Conservation (phyloP, 2,113 vertebrate species). For the Stercorarius parasiticus region DNA sequence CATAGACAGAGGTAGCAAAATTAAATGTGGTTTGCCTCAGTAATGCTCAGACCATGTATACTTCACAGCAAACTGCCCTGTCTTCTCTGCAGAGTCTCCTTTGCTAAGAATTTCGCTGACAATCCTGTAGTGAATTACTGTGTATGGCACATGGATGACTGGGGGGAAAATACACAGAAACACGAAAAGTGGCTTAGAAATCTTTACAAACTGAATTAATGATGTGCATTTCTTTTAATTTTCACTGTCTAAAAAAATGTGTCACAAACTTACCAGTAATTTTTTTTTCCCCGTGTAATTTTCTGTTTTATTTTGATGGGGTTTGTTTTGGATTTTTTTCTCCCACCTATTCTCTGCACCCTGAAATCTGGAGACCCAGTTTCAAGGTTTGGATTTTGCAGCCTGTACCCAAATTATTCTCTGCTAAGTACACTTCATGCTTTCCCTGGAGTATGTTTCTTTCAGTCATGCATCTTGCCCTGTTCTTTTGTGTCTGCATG, state of each 20-base stretch:
- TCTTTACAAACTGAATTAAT: neutral
- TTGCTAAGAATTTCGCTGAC: neutral
- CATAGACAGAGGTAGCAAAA: neutral
- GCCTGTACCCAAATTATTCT: neutral
- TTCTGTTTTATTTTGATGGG: neutral
- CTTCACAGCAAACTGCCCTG: neutral
- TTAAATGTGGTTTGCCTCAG: neutral
- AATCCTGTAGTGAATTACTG: neutral
- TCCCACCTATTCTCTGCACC: neutral
- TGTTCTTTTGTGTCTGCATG: neutral
- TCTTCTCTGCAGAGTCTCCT: neutral
- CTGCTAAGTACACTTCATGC: neutral
- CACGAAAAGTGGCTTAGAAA: neutral
- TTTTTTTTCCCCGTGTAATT: neutral
- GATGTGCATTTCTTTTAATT: rapidly evolving
- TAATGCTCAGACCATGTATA: neutral
- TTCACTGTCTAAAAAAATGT: neutral
- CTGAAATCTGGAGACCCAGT: neutral
- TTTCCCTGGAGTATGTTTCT: neutral
- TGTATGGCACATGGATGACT: neutral
- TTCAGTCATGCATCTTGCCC: neutral
- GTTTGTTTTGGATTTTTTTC: neutral
- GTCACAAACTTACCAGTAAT: neutral
- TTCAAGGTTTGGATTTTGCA: neutral
- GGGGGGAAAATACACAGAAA: neutral